Evolutionary conservation across 2,888 invertebrate genomes (phyloP), one percentile per base, ranked within the genome.

Genomic region (Conchocele bisecta): DNA sequence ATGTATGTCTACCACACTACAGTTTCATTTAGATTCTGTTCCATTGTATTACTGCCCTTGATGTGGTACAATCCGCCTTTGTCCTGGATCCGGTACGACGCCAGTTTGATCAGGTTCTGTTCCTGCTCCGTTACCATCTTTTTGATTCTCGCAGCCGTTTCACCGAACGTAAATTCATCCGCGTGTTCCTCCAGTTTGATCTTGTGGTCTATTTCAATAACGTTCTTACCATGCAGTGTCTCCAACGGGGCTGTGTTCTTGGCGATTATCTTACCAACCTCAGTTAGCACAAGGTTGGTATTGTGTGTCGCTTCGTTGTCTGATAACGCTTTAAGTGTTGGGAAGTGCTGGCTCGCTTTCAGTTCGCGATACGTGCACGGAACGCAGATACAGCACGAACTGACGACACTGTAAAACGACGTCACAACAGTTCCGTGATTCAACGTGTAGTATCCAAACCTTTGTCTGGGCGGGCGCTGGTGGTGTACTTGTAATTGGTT

Each of bases 151-250:
- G 77, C 70, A 1, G 83, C 70, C 4, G 87, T 85, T 9, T 85
- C 80, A 15, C 57, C 37, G 71, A 88, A 87, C 54, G 80, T 74
- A 51, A 83, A 88, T 44, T 83, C 76, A 61, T 86, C 82, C 0
- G 86, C 87, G 20, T 84, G 66, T 68, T 87, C 84, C 29, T 80
- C 61, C 7, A 88, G 73, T 31, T 79, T 64, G 26, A 88, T 83
- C 20, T 81, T 83, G 72, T 88, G 88, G 63, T 88, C 88, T 20
- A 88, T 80, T 71, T 88, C 88, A 29, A 88, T 85, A 22, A 88
- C 85, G 57, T 87, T 88, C 76, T 87, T 88, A 1, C 88, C 88
- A 58, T 84, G 84, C 26, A 88, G 64, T n/a, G 83, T 79, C 70
- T 84, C 83, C 26, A 87, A 67, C 1, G 86, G 86, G 3, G 86